Evolutionary conservation across 2,888 invertebrate species (phyloP).

Genomic region (Macaria liturata): DNA sequence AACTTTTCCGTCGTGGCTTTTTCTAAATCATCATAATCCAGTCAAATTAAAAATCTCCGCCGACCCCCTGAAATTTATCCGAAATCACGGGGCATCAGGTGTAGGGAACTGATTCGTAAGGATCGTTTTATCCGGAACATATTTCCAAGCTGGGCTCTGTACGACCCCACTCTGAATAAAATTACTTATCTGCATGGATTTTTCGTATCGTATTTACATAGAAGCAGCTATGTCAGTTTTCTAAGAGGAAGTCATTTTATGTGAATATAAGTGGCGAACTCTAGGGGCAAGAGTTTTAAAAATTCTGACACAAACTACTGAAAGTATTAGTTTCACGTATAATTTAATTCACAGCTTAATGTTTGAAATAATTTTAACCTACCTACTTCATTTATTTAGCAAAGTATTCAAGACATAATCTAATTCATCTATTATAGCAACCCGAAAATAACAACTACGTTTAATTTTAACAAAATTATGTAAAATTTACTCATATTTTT

Average conservation of each 20-base stretch:
- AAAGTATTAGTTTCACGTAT: too few species aligned
- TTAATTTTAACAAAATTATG: slow-evolving; percentile 5
- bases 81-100: slow-evolving; percentile 69
- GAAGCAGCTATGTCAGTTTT: slow-evolving; percentile 37
- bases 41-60: slow-evolving; percentile 54
- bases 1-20: slow-evolving; percentile 2
- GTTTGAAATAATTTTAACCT: too few species aligned
- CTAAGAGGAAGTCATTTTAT: background rate
- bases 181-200: slow-evolving; percentile 63
- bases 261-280: too few species aligned
- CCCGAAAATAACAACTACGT: too few species aligned
- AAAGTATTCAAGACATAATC: too few species aligned
- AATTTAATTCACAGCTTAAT: too few species aligned
- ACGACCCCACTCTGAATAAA: slow-evolving; percentile 71
- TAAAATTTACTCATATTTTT: slow-evolving; percentile 1
- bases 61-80: slow-evolving; percentile 51
- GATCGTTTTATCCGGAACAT: slow-evolving; percentile 74
- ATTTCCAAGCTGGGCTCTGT: slow-evolving; percentile 66
- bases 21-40: slow-evolving; percentile 33
- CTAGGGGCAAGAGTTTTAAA: too few species aligned
- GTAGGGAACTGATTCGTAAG: slow-evolving; percentile 69
- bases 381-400: too few species aligned
- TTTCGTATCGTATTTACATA: slow-evolving; percentile 52
- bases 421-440: too few species aligned
- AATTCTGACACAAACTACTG: too few species aligned